These are phyloP conservation scores for Willowsia nigromaculata DNA, from an alignment of 2,888 invertebrate genomes.

Conservation along the genomic window DNA sequence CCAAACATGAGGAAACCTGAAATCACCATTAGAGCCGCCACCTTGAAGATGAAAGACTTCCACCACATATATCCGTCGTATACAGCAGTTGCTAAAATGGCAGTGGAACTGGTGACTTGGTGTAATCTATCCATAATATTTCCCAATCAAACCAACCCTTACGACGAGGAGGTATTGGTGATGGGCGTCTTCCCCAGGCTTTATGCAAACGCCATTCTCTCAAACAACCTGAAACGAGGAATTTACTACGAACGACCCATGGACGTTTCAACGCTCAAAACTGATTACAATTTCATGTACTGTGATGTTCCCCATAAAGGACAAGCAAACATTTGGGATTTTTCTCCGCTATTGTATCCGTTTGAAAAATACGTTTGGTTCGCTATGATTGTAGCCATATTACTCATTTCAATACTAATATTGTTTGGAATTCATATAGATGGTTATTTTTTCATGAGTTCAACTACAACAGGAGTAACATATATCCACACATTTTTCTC, in stretches of 20 bases:
- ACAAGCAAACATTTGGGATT: constrained; percentile 26
- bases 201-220: neutral
- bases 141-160: constrained; percentile 3
- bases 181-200: constrained; percentile 27
- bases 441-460: neutral
- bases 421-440: neutral
- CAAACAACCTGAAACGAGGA: neutral
- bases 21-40: neutral
- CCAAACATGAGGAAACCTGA: constrained; percentile 8
- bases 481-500: neutral
- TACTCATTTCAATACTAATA: neutral
- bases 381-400: neutral
- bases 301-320: neutral
- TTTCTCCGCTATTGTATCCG: neutral
- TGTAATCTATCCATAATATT: constrained; percentile 30
- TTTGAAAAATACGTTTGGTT: constrained; percentile 14
- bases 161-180: neutral
- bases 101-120: neutral
- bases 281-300: constrained; percentile 50
- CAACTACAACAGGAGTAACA: no score
- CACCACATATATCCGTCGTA: neutral
- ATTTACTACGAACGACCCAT: constrained; percentile 41
- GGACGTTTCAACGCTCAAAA: neutral
- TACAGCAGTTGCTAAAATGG: constrained; percentile 25
- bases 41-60: constrained; percentile 3